Percentiles rank a stretch among this genome's conserved stretches.
These are phyloP conservation scores for Toxotes chatareus DNA, from an alignment of 2,113 vertebrate genomes.

Conservation along the genomic window DNA sequence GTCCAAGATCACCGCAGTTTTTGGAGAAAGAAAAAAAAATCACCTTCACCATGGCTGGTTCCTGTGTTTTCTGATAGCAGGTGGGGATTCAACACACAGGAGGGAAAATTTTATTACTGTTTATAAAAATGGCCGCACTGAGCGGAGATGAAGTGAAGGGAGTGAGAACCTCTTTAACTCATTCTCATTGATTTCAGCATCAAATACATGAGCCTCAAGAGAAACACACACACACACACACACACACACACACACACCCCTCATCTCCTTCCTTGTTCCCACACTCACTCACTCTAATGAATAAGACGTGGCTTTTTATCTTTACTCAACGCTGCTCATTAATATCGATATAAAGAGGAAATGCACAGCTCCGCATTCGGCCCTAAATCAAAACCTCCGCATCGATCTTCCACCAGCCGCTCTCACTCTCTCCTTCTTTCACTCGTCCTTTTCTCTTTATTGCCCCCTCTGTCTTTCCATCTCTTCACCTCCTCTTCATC, in stretches of 20 bases:
- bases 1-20: no score
- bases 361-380: conserved; percentile 11
- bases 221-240: conserved; percentile 19
- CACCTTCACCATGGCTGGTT: no score
- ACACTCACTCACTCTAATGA: conserved; percentile 44
- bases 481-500: not conserved
- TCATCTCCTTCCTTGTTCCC: conserved; percentile 18
- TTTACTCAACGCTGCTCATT: conserved; percentile 48
- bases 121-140: not conserved
- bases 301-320: conserved; percentile 41
- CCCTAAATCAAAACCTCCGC: conserved; percentile 50
- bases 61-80: not conserved
- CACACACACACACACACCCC: conserved; percentile 7
- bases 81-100: conserved; percentile 2
- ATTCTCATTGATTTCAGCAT: conserved; percentile 53
- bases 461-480: no score
- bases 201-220: conserved; percentile 50
- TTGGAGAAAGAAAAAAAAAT: no score
- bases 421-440: not conserved
- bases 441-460: not conserved
- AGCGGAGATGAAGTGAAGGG: not conserved
- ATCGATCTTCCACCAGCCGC: conserved; percentile 21
- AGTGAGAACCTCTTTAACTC: conserved; percentile 37
- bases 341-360: conserved; percentile 46
- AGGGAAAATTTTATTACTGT: not conserved